Evolutionary conservation across 2,888 invertebrate species (phyloP).

Genomic region (Piscicola geometra): DNA sequence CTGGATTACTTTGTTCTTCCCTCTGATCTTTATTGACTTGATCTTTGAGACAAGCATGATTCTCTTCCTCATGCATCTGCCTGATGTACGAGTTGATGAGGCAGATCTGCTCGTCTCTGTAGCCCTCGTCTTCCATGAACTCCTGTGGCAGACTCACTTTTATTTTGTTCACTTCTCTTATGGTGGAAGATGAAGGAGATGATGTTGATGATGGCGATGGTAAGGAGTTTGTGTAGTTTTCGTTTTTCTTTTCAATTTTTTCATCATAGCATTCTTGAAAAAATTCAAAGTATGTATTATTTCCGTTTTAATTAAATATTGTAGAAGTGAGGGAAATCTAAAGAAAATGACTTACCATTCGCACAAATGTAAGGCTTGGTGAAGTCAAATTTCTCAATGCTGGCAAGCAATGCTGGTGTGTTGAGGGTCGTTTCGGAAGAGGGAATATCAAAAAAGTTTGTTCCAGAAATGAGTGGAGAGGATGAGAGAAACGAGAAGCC

Average conservation of each 20-base stretch:
- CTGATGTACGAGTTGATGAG: constrained; percentile 20
- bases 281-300: neutral
- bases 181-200: neutral
- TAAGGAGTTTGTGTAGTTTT: no score
- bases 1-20: no score
- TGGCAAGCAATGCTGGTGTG: constrained; percentile 26
- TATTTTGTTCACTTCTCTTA: constrained; percentile 8
- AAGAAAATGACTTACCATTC: neutral
- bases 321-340: no score
- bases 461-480: constrained; percentile 18
- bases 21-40: no score
- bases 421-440: constrained; percentile 26
- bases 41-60: no score
- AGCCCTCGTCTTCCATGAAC: constrained; percentile 13
- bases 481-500: constrained; percentile 19
- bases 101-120: constrained; percentile 19
- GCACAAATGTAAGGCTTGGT: neutral
- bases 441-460: constrained; percentile 20
- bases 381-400: constrained; percentile 30
- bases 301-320: neutral
- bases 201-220: neutral
- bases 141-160: constrained; percentile 21
- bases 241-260: no score
- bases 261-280: neutral
- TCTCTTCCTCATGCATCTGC: neutral